Evolutionary conservation across 2,797 vertebrate species (phyloP).

Genomic region (Glossophaga mutica): DNA sequence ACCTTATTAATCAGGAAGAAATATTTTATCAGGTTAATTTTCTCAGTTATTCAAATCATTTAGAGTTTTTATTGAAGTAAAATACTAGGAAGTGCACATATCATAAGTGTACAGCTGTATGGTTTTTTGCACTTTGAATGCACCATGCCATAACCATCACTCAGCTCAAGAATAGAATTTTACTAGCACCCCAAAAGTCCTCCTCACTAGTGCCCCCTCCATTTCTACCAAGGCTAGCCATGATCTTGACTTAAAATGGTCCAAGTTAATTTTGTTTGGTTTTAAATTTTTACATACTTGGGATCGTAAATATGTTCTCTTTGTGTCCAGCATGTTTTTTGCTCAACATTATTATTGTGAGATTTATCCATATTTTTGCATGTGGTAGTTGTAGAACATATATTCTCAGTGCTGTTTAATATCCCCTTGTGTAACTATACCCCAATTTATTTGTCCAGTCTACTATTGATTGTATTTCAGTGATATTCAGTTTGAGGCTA

Average conservation of each 20-base stretch:
- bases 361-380: not conserved
- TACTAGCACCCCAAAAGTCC: not conserved
- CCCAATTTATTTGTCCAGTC: not conserved
- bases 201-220: not conserved
- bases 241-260: not conserved
- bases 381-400: not conserved
- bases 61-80: constrained; percentile 1
- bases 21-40: not conserved
- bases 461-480: not conserved
- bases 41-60: not conserved
- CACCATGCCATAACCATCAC: not conserved
- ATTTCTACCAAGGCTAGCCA: not conserved
- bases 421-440: not conserved
- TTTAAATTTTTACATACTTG: not conserved
- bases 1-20: not conserved
- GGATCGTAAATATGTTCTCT: not conserved
- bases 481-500: not conserved
- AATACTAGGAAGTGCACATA: not conserved
- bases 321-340: not conserved
- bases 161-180: not conserved
- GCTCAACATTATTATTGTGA: not conserved
- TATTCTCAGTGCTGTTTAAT: not conserved
- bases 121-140: not conserved
- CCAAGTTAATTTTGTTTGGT: not conserved
- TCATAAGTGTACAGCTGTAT: not conserved